Evolutionary conservation across 2,888 invertebrate genomes (phyloP), one percentile per base, ranked within the genome.

Genomic region (Scaptomyza parva): DNA sequence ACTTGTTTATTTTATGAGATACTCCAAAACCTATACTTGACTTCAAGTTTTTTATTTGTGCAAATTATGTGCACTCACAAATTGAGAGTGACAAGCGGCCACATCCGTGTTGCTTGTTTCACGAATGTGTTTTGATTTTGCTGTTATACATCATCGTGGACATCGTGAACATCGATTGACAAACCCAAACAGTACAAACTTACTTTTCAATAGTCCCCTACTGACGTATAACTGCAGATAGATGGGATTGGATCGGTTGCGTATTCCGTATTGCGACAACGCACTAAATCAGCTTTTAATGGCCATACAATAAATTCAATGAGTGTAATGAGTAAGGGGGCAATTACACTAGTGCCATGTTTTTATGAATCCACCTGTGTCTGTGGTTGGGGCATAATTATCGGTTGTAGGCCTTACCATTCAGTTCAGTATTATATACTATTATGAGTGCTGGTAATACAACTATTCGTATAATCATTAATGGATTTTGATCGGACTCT

Each of bases 1-100:
- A 89, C 88, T 89, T 71, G 73, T 73, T 70, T 64, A 70, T 88
- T 87, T 87, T 87, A 87, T 88, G 89, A 89, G 74, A 81, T 79
- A 89, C 89, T 89, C 87, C 67, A 89, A 77, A 73, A 64, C 69
- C 70, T 88, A 74, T 84, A 86, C 86, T 86, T 86, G 86, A 86
- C 59, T 83, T 78, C 72, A 70, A 84, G 88, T 84, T 86, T 70
- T 86, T 86, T 82, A 81, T 77, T 74, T 79, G 82, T 68, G 50
- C 66, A 72, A 65, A 71, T 73, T 71, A 76, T 76, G 60, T 54
- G 50, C 50, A 60, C 61, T 55, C 67, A 48, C 35, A 14, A 7
- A 24, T 35, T 26, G 39, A 43, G 33, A 37, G 51, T 3, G 11
- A 8, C 9, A 17, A 44, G 58, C 52, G 18, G 18, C 43, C 40